Evolutionary conservation across 2,888 invertebrate species (phyloP).

Genomic region (Erannis defoliaria): DNA sequence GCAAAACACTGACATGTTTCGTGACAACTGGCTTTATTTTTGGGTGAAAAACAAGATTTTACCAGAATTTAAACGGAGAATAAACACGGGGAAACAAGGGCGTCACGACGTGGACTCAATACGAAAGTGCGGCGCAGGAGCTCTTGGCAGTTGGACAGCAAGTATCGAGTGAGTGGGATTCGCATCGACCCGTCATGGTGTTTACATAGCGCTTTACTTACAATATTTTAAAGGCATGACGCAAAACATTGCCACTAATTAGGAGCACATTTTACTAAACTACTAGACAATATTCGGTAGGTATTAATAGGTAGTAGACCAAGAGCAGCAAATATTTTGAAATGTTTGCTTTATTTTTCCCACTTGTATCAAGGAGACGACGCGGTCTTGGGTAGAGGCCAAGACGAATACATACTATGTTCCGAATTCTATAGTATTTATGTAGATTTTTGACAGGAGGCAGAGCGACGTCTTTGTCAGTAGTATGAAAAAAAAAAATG

Average conservation of each 20-base stretch:
- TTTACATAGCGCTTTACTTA: constrained; percentile 40
- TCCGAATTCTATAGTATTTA: constrained; percentile 47
- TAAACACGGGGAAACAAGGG: constrained; percentile 59
- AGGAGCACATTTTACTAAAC: constrained; percentile 37
- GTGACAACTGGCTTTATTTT: constrained; percentile 35
- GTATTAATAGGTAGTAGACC: constrained; percentile 10
- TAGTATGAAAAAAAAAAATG: not conserved
- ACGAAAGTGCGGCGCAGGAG: constrained; percentile 69
- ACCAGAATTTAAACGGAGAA: constrained; percentile 43
- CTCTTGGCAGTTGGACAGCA: constrained; percentile 69
- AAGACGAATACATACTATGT: constrained; percentile 61
- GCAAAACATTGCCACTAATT: constrained; percentile 55
- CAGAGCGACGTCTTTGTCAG: constrained; percentile 33
- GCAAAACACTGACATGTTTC: constrained; percentile 63
- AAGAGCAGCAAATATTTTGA: constrained; percentile 56
- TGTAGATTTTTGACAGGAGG: constrained; percentile 50
- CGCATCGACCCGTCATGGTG: constrained; percentile 45
- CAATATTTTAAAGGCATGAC: constrained; percentile 51
- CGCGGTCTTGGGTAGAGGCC: constrained; percentile 70
- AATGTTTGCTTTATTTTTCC: constrained; percentile 56
- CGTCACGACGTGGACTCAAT: constrained; percentile 58
- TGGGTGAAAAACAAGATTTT: constrained; percentile 47
- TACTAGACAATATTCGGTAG: not conserved
- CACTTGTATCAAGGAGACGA: constrained; percentile 64
- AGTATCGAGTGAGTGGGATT: constrained; percentile 57